Evolutionary conservation across 2,888 invertebrate genomes (phyloP).

Genomic region (Laspeyria flexula): DNA sequence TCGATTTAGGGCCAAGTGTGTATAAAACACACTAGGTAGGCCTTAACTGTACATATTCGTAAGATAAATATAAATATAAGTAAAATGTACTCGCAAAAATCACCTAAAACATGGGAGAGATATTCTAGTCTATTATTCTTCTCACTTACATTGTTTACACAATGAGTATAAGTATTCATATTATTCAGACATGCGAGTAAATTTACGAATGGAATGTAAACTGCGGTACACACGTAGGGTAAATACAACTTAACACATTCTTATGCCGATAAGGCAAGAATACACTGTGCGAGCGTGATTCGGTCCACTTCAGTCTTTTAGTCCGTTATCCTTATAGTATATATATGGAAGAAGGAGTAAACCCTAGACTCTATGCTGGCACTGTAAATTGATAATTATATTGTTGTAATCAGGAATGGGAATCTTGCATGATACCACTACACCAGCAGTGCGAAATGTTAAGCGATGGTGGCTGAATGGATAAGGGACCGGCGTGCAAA

Average conservation of each 20-base stretch:
- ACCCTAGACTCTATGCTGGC: too few relatives aligned
- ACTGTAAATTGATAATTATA: too few relatives aligned
- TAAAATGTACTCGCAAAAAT: neutral
- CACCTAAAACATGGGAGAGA: neutral
- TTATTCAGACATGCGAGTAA: slow-evolving; percentile 8
- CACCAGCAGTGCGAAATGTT: slow-evolving; percentile 99
- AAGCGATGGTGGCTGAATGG: too few relatives aligned
- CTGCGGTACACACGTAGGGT: neutral
- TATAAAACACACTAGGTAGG: too few relatives aligned
- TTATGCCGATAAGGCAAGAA: neutral
- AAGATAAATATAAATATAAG: too few relatives aligned
- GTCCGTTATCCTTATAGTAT: too few relatives aligned
- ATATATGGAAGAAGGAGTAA: too few relatives aligned
- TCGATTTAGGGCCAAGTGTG: too few relatives aligned
- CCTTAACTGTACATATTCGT: too few relatives aligned
- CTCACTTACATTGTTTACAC: slow-evolving; percentile 1
- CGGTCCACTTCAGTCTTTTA: neutral
- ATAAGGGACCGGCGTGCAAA: too few relatives aligned
- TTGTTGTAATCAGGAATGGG: too few relatives aligned
- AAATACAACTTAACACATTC: neutral
- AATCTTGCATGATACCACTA: slow-evolving; percentile 99
- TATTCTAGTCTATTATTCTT: neutral
- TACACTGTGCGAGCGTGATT: neutral
- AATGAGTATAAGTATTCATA: slow-evolving; percentile 10
- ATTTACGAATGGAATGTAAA: slow-evolving; percentile 7